Base-by-base conservation (phyloP, 2,797 vertebrate species). In the Oophaga sylvatica region DNA sequence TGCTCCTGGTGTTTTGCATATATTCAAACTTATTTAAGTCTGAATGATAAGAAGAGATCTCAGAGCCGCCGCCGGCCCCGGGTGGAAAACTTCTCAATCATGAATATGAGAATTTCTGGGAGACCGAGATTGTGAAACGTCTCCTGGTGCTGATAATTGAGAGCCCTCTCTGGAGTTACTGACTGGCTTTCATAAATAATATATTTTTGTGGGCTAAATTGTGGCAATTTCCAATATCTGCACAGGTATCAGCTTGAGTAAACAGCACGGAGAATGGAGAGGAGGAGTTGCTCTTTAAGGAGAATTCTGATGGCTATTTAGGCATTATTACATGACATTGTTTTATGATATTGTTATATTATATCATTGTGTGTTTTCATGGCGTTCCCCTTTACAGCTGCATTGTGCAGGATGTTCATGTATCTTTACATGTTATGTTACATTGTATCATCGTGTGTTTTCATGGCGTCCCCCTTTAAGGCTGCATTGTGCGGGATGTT, bases 1-100 rank as follows among this genome's bases (percentile, higher is more conserved):
- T 29, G 12, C 81, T 31, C 13, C 2, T 45, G 7, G 65, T 67
- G 65, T 82, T 70, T 57, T 82, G 81, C 81, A 70, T 82, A 70
- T 82, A 70, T 70, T 82, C 45, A 57, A 57, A 82, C 63, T 56
- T 57, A 70, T 82, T 82, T 70, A 82, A 70, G 81, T 31, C 5
- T 15, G 35, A 26, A 56, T 56, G 81, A 82, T 82, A 82, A 82
- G 81, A 56, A 53, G 17, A 53, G 22, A 81, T 68, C 13, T 65
- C 12, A 3, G 81, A 82, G 41, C 22, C 16, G 81, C 81, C 81
- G 17, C 3, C 81, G 45, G 81, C 81, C 9, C 9, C 7, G 6
- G 31, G 80, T 19, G 22, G 29, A 19, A 68, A 7, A 45, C 63
- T 29, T 68, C 62, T 68, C 80, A n/a, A 65, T 67, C 20, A 53